phyloP scores from a whole-genome alignment of 2,888 invertebrate species.

The Leptinotarsa juncta region DNA sequence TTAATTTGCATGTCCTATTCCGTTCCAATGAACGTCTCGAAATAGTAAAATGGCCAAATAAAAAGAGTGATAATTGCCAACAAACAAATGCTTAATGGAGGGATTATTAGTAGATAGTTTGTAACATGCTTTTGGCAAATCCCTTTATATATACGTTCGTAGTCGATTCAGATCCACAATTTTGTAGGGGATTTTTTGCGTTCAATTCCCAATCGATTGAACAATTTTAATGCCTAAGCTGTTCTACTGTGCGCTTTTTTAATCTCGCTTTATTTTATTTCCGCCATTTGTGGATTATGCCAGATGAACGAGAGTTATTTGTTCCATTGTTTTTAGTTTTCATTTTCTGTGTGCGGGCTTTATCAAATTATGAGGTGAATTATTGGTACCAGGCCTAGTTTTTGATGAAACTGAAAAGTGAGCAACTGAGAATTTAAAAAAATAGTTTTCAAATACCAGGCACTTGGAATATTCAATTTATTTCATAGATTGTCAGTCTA shows the following conservation, averaged over 20 bases:
- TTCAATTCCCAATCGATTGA: conserved; percentile 47
- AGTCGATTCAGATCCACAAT: conserved; percentile 30
- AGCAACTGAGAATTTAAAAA: too few relatives aligned
- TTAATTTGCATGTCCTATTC: neutral
- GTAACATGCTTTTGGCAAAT: conserved; percentile 41
- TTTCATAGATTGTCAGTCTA: too few relatives aligned
- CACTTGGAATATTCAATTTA: too few relatives aligned
- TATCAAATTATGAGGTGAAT: neutral
- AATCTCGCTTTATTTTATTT: conserved; percentile 30
- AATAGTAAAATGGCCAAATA: conserved; percentile 31
- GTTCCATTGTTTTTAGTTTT: neutral
- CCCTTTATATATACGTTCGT: conserved; percentile 37
- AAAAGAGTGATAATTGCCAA: conserved; percentile 47
- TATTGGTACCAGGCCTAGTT: too few relatives aligned
- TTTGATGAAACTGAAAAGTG: too few relatives aligned
- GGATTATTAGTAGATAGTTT: conserved; percentile 45
- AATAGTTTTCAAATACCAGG: too few relatives aligned
- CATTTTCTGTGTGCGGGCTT: neutral
- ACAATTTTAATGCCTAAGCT: conserved; percentile 45
- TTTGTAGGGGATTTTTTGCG: conserved; percentile 20
- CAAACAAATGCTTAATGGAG: conserved; percentile 49
- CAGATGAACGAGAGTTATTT: neutral
- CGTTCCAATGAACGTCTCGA: neutral
- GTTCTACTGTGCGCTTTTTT: conserved; percentile 26
- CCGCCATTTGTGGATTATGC: conserved; percentile 19